Conservation (phyloP, 2,113 vertebrate genomes). For the Melozone crissalis region DNA sequence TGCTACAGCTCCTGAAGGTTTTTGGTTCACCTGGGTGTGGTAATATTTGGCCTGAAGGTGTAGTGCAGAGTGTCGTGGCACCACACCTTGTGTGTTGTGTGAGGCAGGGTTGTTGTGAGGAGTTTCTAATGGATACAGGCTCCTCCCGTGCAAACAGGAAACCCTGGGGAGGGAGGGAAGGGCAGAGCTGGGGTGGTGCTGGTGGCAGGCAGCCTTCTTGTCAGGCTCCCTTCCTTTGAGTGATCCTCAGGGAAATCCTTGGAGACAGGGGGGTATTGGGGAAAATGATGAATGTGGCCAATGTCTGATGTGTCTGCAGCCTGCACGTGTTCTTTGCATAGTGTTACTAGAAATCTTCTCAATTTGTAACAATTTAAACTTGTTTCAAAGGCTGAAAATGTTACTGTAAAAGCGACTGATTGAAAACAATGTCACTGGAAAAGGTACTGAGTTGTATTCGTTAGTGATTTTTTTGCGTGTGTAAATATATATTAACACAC, state of each 20-base stretch:
- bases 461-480: background rate
- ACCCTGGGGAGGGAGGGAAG: accelerated
- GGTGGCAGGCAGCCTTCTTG: background rate
- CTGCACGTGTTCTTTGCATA: background rate
- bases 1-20: background rate
- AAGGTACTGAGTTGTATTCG: background rate
- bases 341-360: background rate
- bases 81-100: background rate
- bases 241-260: background rate
- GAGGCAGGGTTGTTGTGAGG: background rate
- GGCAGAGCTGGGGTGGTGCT: background rate
- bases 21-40: background rate
- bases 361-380: background rate
- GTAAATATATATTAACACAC: background rate
- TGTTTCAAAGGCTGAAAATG: background rate
- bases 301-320: background rate
- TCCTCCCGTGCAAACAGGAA: background rate
- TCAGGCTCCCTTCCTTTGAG: background rate
- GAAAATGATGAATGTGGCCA: accelerated
- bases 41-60: background rate
- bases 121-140: background rate
- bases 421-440: background rate
- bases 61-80: background rate
- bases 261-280: background rate
- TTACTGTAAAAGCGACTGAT: background rate